Conservation (phyloP, 2,797 vertebrate genomes). For the Myripristis jacobus region DNA sequence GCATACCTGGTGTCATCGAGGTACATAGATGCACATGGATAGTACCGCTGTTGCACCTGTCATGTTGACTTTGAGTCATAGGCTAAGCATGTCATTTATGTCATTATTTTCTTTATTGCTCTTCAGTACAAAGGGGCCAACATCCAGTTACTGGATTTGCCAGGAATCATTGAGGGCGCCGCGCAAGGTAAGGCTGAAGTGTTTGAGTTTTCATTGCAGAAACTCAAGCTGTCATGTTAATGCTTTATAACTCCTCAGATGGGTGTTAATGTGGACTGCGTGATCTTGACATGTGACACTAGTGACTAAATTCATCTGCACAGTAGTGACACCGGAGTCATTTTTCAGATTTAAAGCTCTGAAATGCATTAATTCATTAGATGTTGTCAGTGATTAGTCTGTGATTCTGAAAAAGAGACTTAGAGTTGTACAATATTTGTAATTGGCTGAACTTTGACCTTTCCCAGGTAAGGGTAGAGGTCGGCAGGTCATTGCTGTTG, state of each 20-base stretch:
- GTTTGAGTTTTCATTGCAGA: neutral
- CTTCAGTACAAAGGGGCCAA: constrained; percentile 98
- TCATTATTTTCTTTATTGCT: constrained; percentile 11
- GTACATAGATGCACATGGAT: constrained; percentile 69
- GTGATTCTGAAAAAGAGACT: no score
- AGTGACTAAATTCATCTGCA: no score
- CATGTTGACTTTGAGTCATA: neutral
- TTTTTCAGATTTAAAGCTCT: no score
- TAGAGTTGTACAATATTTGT: neutral
- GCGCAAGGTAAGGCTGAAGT: constrained; percentile 88
- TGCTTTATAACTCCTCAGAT: neutral
- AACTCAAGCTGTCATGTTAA: constrained; percentile 16
- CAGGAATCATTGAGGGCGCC: constrained; percentile 99
- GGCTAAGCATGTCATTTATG: neutral
- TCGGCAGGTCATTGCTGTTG: constrained; percentile 97
- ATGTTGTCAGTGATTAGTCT: no score
- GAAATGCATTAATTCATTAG: no score
- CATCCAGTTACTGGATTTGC: constrained; percentile 97
- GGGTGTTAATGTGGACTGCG: neutral
- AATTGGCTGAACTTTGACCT: constrained; percentile 14
- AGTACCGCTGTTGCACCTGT: no score
- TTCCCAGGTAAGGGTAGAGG: constrained; percentile 94
- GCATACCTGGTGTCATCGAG: constrained; percentile 98
- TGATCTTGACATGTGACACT: neutral
- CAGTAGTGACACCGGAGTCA: no score